Conservation (phyloP, 2,797 vertebrate genomes). For the Paguma larvata region DNA sequence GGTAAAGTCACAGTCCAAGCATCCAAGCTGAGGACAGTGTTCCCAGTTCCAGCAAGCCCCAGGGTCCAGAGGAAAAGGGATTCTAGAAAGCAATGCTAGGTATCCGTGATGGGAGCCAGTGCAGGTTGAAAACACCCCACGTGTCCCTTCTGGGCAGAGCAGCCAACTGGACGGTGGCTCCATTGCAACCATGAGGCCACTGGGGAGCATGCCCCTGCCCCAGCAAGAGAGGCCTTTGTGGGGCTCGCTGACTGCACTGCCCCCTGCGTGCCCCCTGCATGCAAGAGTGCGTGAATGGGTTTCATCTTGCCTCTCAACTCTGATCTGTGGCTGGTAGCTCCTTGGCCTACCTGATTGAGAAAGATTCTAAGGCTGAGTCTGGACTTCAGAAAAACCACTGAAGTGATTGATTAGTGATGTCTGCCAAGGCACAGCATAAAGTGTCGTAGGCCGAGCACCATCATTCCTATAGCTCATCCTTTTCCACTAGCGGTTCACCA, state of each 20-base stretch:
- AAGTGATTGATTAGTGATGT: slow-evolving; percentile 17
- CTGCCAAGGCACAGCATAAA: not conserved
- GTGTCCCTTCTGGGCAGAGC: not conserved
- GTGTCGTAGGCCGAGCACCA: not conserved
- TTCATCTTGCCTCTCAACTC: not conserved
- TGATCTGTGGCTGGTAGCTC: not conserved
- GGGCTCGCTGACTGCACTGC: not conserved
- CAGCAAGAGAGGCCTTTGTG: not conserved
- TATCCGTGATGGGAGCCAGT: not conserved
- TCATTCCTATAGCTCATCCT: not conserved
- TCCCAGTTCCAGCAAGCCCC: not conserved
- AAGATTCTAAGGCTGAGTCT: not conserved
- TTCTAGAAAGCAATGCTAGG: not conserved
- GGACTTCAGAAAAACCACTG: not conserved
- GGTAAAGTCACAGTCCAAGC: not conserved
- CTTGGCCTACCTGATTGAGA: not conserved
- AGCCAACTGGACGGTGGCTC: not conserved
- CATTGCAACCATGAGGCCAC: not conserved
- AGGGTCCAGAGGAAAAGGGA: not conserved
- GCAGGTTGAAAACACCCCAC: not conserved
- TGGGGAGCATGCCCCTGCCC: not conserved
- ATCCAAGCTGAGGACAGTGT: not conserved
- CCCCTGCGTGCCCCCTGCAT: not conserved
- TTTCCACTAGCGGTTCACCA: not conserved
- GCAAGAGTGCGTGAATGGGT: not conserved